Conservation (phyloP, 2,113 vertebrate species). For the Sapajus apella region DNA sequence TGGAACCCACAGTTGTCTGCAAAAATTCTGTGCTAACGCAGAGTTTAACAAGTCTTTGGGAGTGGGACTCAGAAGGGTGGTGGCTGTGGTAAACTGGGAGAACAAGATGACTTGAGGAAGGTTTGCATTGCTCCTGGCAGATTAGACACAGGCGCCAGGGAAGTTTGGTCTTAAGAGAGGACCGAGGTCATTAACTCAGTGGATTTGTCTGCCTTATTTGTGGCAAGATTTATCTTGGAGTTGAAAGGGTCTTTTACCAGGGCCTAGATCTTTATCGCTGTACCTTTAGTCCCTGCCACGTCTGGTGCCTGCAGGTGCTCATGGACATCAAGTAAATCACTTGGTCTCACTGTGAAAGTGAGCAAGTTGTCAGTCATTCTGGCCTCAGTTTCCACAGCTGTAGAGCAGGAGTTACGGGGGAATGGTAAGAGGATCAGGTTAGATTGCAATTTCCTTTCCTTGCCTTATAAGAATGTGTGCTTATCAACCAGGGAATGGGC, state of each 20-base stretch:
- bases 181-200: background rate
- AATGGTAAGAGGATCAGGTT: background rate
- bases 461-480: background rate
- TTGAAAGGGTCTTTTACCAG: background rate
- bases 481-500: background rate
- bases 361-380: background rate
- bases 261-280: background rate
- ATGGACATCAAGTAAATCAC: background rate
- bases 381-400: background rate
- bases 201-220: background rate
- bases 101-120: background rate
- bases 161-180: background rate
- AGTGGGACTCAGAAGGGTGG: background rate
- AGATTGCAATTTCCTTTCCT: background rate
- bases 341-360: background rate
- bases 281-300: background rate
- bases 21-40: background rate
- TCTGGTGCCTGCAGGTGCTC: background rate
- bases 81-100: background rate
- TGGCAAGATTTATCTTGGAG: background rate
- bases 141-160: background rate
- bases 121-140: background rate
- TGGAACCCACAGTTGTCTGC: slow-evolving; percentile 18
- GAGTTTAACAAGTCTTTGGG: background rate
- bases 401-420: background rate